phyloP scores from a whole-genome alignment of 2,113 vertebrate species.

The Pipa parva region DNA sequence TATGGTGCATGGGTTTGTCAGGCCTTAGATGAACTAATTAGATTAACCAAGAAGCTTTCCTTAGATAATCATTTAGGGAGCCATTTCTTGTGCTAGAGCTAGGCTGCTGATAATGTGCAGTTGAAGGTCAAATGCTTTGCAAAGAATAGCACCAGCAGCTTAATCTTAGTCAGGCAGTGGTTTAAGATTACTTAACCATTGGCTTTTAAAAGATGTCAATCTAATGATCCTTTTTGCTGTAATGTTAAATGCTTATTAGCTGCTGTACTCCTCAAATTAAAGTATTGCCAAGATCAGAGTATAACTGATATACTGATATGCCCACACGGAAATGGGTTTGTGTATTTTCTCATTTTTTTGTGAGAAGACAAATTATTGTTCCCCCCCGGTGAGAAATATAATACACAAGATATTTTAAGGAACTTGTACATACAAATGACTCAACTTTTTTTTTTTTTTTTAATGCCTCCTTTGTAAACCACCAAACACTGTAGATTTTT shows the following conservation, averaged over 20 bases:
- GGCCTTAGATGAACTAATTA: conserved; percentile 61
- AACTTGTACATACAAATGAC: background rate
- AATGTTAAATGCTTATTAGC: background rate
- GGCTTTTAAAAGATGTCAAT: conserved; percentile 29
- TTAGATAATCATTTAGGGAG: conserved; percentile 68
- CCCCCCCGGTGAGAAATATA: background rate
- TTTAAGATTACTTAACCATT: conserved; percentile 41
- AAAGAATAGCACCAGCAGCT: conserved; percentile 44
- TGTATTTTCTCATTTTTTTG: background rate
- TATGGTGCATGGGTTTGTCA: conserved; percentile 47
- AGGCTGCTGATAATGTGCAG: conserved; percentile 49
- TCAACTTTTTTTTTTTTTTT: background rate
- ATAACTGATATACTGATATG: background rate
- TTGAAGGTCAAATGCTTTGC: conserved; percentile 69
- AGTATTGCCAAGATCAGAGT: background rate
- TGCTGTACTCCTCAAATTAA: background rate
- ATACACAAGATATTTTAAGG: background rate
- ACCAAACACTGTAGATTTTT: too few species aligned
- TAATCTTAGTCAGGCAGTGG: conserved; percentile 37
- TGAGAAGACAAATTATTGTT: background rate
- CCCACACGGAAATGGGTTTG: background rate
- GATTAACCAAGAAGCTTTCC: conserved; percentile 71
- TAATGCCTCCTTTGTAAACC: too few species aligned
- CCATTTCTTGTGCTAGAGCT: conserved; percentile 57
- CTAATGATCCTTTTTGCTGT: background rate